Evolutionary conservation across 2,797 vertebrate genomes (phyloP), one percentile per base, ranked within the genome.

Genomic region (Peromyscus aztecus): DNA sequence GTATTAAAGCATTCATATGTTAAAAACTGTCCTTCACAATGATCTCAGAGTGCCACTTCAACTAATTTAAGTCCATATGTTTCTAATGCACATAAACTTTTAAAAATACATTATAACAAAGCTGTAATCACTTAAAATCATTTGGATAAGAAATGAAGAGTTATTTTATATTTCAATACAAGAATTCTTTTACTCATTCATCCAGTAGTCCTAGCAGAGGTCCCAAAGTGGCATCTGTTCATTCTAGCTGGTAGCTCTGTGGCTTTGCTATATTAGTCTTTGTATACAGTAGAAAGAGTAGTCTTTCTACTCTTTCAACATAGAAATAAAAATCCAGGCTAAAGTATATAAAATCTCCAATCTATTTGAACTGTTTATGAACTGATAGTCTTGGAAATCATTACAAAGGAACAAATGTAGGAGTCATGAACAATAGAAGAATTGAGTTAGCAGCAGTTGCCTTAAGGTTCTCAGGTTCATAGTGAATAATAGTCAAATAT

Each of bases 121-220:
- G 80, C 49, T 59, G 12, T 37, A 92, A 77, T 93, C 75, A 90
- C 43, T 63, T 89, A 10, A 76, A 92, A 61, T 81, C 71, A 96
- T n/a, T 90, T 90, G 19, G 10, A 91, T 89, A 24, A 0, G 23
- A 92, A 92, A 23, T 61, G 1, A 91, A 93, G 31, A 61, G 46
- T 78, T 59, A 63, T 29, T 89, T 59, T 59, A 82, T 71, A 10
- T 89, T 85, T 77, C 3, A 73, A 49, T 43, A 93, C 0, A 83
- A 87, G 93, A 80, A 29, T 59, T 92, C 10, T 40, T 59, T 29
- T 14, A 29, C 4, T 63, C 17, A 34, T 34, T 8, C 16, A 46
- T 84, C 61, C 61, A 84, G 5, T 31, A 21, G 40, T 67, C 40
- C 82, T 34, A 43, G 43, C 43, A 49, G 16, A 43, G 59, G 19